phyloP scores from a whole-genome alignment of 35 echinoderm and acorn worm genomes.

The Lytechinus variegatus region DNA sequence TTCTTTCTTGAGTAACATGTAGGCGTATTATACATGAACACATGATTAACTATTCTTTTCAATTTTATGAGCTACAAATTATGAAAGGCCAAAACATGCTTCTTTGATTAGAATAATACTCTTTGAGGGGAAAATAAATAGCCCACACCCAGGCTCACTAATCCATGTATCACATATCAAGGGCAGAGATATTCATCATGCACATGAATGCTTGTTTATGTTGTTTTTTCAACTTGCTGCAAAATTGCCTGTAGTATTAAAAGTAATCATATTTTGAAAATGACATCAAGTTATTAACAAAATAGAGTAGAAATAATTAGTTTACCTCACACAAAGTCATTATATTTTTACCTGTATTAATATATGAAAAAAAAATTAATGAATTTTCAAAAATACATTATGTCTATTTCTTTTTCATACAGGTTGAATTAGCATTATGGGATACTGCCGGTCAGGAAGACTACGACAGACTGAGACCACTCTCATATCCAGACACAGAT shows the following conservation, averaged over 20 bases:
- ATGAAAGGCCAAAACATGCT: neutral
- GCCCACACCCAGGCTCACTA: neutral
- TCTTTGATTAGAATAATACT: neutral
- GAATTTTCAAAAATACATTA: neutral
- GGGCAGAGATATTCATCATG: neutral
- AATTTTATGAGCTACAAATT: neutral
- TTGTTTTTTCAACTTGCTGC: no score
- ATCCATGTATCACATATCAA: neutral
- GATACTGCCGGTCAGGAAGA: conserved; percentile 93
- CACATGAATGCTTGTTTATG: no score
- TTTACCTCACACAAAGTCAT: no score
- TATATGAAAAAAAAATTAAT: no score
- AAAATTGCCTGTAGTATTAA: no score
- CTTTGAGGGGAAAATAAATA: neutral
- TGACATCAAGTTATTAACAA: no score
- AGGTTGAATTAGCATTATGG: conserved; percentile 93
- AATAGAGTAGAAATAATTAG: no score
- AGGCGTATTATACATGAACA: neutral
- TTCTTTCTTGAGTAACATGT: neutral
- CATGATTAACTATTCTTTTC: no score
- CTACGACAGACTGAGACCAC: conserved; percentile 85
- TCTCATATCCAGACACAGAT: conserved; percentile 92
- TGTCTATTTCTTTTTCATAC: neutral
- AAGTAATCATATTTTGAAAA: no score
- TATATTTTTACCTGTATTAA: no score